These are phyloP conservation scores for Melipona quadrifasciata DNA, from an alignment of 1,140 invertebrate genomes.

Conservation along the genomic window DNA sequence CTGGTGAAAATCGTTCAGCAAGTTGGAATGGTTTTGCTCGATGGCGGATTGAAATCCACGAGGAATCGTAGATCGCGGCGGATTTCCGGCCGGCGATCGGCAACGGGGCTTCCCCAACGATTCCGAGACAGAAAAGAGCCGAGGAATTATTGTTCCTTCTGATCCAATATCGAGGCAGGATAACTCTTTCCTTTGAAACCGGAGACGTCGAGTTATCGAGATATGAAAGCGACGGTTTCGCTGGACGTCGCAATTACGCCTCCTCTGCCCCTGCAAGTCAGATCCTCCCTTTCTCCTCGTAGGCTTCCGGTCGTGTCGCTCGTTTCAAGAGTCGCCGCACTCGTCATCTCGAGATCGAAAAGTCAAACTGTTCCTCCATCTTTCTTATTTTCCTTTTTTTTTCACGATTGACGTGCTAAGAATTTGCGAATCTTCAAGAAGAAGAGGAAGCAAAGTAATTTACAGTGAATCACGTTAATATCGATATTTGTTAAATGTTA, in stretches of 20 bases:
- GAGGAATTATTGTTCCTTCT: conserved; percentile 59
- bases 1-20: neutral
- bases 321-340: neutral
- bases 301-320: neutral
- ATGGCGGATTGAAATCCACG: conserved; percentile 44
- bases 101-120: neutral
- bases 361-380: neutral
- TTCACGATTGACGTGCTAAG: neutral
- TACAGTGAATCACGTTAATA: too few relatives aligned
- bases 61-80: conserved; percentile 26
- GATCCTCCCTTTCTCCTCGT: neutral
- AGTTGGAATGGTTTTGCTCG: conserved; percentile 38
- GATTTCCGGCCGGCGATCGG: conserved; percentile 35
- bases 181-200: conserved; percentile 58
- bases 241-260: conserved; percentile 55
- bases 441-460: too few relatives aligned
- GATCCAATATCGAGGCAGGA: conserved; percentile 62
- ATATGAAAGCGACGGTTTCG: conserved; percentile 35
- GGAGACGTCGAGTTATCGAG: conserved; percentile 33
- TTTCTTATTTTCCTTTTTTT: neutral
- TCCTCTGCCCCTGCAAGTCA: neutral
- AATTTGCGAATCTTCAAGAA: too few relatives aligned
- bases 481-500: too few relatives aligned
- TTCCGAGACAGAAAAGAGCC: conserved; percentile 34
- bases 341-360: neutral